phyloP scores from a whole-genome alignment of 2,113 vertebrate species.

The Aleadryas rufinucha region DNA sequence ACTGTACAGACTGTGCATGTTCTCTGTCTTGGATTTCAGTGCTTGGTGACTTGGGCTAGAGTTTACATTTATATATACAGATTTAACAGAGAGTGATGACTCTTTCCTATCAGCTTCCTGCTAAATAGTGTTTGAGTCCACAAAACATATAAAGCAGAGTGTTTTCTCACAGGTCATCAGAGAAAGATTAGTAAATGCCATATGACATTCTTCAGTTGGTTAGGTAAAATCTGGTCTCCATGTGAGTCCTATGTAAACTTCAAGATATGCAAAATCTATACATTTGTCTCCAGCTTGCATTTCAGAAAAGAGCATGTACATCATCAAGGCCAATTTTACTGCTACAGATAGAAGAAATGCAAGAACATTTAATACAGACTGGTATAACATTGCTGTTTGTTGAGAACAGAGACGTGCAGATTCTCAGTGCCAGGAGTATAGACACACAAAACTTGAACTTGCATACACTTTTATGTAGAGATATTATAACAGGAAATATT shows the following conservation, averaged over 20 bases:
- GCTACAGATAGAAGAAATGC: background rate
- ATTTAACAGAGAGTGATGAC: background rate
- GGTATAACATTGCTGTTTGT: background rate
- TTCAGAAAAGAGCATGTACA: background rate
- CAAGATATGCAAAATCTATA: background rate
- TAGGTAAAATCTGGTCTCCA: background rate
- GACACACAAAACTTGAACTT: background rate
- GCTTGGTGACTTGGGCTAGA: background rate
- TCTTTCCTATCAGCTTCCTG: background rate
- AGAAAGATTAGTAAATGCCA: background rate
- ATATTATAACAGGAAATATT: background rate
- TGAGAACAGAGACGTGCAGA: fast-evolving
- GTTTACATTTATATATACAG: background rate
- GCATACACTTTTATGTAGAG: background rate
- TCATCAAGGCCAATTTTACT: background rate
- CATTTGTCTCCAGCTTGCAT: background rate
- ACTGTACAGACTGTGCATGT: background rate
- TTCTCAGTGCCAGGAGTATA: background rate
- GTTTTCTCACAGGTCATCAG: background rate
- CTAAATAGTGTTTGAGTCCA: background rate
- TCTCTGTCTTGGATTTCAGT: background rate
- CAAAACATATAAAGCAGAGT: background rate
- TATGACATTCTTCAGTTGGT: background rate
- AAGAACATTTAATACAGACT: background rate
- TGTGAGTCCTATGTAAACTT: background rate